phyloP scores from a whole-genome alignment of 1,140 invertebrate genomes.

The Aphis gossypii region DNA sequence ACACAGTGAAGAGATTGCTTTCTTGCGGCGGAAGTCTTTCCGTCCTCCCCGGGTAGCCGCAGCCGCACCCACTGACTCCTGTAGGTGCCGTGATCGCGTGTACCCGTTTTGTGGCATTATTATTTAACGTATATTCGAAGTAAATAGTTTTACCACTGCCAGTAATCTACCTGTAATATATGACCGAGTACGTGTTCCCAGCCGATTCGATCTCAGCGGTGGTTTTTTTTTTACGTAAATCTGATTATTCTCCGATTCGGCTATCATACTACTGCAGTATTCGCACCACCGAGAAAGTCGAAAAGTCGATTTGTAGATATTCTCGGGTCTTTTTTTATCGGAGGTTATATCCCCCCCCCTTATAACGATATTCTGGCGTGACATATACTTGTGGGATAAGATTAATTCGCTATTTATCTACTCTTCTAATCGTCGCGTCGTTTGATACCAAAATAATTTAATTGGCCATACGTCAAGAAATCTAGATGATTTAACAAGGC shows the following conservation, averaged over 20 bases:
- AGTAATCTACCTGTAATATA: neutral
- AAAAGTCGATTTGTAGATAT: neutral
- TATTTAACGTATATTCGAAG: neutral
- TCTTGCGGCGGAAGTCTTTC: conserved; percentile 4
- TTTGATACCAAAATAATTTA: conserved; percentile 22
- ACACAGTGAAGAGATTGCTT: neutral
- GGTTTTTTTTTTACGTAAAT: neutral
- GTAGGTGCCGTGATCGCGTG: neutral
- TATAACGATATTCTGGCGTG: neutral
- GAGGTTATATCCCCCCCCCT: neutral
- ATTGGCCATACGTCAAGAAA: conserved; percentile 25
- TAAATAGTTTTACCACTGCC: neutral
- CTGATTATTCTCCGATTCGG: neutral
- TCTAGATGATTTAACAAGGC: neutral
- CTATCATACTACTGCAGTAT: neutral
- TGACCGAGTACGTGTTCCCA: neutral
- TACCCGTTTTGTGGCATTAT: conserved; percentile 40
- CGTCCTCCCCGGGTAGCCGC: neutral
- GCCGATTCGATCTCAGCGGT: neutral
- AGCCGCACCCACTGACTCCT: neutral
- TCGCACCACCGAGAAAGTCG: neutral
- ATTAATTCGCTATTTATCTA: conserved; percentile 36
- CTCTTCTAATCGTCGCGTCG: neutral
- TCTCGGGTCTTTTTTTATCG: neutral
- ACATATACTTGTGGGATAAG: neutral